phyloP scores from a whole-genome alignment of 2,888 invertebrate species.

The Tholera decimalis region DNA sequence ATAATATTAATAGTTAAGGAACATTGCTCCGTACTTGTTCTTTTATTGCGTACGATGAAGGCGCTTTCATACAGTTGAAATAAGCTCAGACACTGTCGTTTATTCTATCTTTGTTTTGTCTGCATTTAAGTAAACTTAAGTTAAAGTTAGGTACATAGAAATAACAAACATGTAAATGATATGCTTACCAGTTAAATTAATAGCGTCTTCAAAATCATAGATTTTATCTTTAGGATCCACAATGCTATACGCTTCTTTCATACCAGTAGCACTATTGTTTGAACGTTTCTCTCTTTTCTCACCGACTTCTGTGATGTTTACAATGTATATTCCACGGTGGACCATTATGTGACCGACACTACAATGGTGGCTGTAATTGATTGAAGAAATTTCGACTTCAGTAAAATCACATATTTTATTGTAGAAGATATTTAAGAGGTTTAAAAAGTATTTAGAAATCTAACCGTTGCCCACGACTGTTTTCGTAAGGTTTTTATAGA shows the following conservation, averaged over 20 bases:
- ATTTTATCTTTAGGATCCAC: conserved; percentile 31
- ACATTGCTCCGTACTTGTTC: no score
- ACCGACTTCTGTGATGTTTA: neutral
- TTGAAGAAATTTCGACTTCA: neutral
- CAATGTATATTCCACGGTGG: conserved; percentile 17
- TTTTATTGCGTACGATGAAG: no score
- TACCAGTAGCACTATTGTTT: neutral
- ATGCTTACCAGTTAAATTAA: conserved; percentile 70
- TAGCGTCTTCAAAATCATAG: conserved; percentile 72
- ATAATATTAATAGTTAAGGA: no score
- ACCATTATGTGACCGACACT: conserved; percentile 19
- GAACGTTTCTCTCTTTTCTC: conserved; percentile 16
- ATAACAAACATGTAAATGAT: no score
- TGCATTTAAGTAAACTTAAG: no score
- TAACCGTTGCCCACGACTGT: neutral
- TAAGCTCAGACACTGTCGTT: no score
- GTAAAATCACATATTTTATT: neutral
- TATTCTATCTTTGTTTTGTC: no score
- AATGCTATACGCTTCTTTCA: neutral
- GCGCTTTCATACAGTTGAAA: no score
- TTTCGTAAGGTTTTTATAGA: no score
- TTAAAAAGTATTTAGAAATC: neutral
- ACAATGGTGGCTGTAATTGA: conserved; percentile 5
- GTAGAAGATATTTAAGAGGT: neutral
- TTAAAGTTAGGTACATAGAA: no score